Evolutionary conservation across 2,113 vertebrate species (phyloP).

Genomic region (Falco punctatus): DNA sequence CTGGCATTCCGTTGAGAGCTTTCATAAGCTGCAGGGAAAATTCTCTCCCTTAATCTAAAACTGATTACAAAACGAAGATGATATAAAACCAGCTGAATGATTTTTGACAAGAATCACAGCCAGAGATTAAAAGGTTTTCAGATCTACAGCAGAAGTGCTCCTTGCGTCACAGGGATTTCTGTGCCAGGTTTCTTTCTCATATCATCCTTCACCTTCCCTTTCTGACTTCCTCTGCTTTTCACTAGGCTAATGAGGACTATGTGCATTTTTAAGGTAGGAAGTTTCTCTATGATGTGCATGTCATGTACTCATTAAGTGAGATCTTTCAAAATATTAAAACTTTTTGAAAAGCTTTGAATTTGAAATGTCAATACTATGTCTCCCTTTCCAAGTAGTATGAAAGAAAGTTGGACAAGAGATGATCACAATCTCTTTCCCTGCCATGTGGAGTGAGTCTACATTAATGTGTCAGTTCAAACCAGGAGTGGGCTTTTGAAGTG

Average conservation of each 20-base stretch:
- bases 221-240: not conserved
- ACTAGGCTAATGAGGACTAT: not conserved
- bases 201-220: not conserved
- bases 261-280: not conserved
- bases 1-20: not conserved
- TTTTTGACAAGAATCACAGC: slow-evolving; percentile 1
- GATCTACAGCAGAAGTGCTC: not conserved
- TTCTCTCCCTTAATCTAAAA: not conserved
- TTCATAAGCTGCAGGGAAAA: not conserved
- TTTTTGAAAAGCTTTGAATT: not conserved
- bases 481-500: not conserved
- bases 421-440: not conserved
- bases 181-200: not conserved
- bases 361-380: not conserved
- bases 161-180: not conserved
- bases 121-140: not conserved
- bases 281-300: not conserved
- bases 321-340: not conserved
- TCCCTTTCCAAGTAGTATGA: not conserved
- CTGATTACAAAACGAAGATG: slow-evolving; percentile 26
- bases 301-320: not conserved
- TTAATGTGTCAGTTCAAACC: not conserved
- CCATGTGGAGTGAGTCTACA: accelerated
- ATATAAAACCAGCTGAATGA: not conserved
- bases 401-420: not conserved